phyloP scores from a whole-genome alignment of 2,113 vertebrate species.

The Eudyptes chrysolophus region DNA sequence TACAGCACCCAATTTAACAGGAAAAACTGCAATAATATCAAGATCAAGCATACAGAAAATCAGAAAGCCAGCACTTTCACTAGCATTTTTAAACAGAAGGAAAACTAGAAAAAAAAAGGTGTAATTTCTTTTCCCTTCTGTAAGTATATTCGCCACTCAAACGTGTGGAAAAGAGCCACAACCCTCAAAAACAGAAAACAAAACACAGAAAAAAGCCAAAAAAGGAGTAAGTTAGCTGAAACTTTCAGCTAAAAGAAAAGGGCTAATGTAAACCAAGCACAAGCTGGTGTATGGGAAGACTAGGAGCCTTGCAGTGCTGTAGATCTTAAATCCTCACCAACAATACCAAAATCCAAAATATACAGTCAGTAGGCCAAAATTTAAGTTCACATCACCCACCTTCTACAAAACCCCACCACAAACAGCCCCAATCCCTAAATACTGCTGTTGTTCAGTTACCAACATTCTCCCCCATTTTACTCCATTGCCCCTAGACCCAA shows the following conservation, averaged over 20 bases:
- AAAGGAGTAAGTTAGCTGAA: background rate
- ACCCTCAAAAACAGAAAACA: background rate
- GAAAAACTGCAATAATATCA: background rate
- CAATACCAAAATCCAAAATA: background rate
- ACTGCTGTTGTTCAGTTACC: background rate
- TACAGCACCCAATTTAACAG: background rate
- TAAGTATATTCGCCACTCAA: background rate
- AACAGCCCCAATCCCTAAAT: background rate
- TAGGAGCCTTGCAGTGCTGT: background rate
- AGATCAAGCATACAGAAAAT: background rate
- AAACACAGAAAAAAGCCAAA: background rate
- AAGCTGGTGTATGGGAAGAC: background rate
- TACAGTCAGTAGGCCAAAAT: background rate
- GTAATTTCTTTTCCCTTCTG: background rate
- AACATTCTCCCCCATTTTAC: accelerated
- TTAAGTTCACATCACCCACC: background rate
- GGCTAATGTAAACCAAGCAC: background rate
- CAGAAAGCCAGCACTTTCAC: accelerated
- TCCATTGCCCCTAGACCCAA: accelerated
- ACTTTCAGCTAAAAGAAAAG: background rate
- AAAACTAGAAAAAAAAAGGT: background rate
- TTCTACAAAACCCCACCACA: background rate
- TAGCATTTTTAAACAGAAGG: background rate
- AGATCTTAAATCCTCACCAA: background rate
- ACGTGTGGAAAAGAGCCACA: background rate